A percentile compares a stretch with the other conserved stretches of the same genome.
These are phyloP conservation scores for Passer domesticus DNA, from an alignment of 2,113 vertebrate species.

Conservation along the genomic window DNA sequence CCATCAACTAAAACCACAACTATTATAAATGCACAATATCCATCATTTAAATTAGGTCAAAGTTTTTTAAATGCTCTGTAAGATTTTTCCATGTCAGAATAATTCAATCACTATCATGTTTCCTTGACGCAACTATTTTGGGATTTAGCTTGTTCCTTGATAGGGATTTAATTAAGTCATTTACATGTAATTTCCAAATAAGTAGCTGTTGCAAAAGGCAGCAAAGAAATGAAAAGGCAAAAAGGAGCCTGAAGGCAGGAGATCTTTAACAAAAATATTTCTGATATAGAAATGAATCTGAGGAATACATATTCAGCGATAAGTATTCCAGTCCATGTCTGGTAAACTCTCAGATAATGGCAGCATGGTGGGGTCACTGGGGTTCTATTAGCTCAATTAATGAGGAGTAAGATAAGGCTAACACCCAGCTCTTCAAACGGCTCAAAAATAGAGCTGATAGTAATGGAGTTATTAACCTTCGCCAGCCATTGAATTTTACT, in stretches of 20 bases:
- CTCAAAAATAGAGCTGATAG: conserved; percentile 87
- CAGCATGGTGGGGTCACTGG: conserved; percentile 79
- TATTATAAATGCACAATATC: neutral
- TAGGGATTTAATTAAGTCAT: conserved; percentile 64
- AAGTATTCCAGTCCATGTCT: conserved; percentile 87
- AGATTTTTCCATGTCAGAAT: conserved; percentile 4
- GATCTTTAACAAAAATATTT: neutral
- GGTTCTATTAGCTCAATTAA: conserved; percentile 98
- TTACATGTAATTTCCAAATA: conserved; percentile 50
- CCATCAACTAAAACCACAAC: neutral
- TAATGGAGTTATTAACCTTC: conserved; percentile 99
- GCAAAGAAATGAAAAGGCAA: neutral
- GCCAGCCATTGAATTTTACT: conserved; percentile 73
- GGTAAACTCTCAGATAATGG: conserved; percentile 80
- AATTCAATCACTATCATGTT: conserved; percentile 38
- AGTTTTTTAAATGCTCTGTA: conserved; percentile 26
- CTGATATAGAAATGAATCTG: conserved; percentile 7
- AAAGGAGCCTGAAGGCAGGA: neutral
- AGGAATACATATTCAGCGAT: conserved; percentile 63
- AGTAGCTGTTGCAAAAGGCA: neutral
- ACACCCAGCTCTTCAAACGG: conserved; percentile 85
- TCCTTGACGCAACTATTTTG: conserved; percentile 45
- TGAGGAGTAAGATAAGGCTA: conserved; percentile 96
- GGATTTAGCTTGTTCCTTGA: conserved; percentile 43
- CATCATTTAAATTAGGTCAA: conserved; percentile 29